phyloP scores from a whole-genome alignment of 1,140 invertebrate genomes.

The Drosophila repleta region DNA sequence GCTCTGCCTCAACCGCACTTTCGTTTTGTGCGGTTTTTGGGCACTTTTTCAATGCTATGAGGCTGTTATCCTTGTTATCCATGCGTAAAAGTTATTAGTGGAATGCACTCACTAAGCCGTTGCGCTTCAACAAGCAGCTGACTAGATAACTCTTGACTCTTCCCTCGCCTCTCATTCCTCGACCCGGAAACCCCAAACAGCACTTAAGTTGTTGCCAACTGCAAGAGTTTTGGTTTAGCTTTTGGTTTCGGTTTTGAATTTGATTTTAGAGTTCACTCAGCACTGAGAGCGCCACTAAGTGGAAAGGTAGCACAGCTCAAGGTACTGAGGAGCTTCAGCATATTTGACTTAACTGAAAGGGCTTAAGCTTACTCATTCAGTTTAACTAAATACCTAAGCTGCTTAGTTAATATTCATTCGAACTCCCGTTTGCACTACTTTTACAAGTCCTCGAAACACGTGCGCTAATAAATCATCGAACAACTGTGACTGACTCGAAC shows the following conservation, averaged over 20 bases:
- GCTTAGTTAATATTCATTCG: too few relatives aligned
- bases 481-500: not conserved
- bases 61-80: constrained; percentile 50
- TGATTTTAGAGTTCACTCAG: constrained; percentile 31
- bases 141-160: not conserved
- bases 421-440: not conserved
- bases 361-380: too few relatives aligned
- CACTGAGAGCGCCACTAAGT: not conserved
- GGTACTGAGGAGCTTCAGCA: not conserved
- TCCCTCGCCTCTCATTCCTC: not conserved
- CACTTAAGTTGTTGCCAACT: constrained; percentile 76
- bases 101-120: constrained; percentile 60
- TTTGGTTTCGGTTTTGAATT: constrained; percentile 37
- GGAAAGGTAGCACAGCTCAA: too few relatives aligned
- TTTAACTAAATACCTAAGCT: too few relatives aligned
- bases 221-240: constrained; percentile 54
- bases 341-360: constrained; percentile 50
- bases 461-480: not conserved
- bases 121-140: not conserved
- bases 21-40: constrained; percentile 70
- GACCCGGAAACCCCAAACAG: constrained; percentile 66
- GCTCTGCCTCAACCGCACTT: constrained; percentile 50
- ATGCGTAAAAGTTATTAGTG: constrained; percentile 80
- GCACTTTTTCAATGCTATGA: constrained; percentile 58
- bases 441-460: not conserved